A percentile compares a stretch with the other conserved stretches of the same genome.
These are phyloP conservation scores for Taenioides sp. DNA, from an alignment of 2,797 vertebrate genomes.

Conservation along the genomic window DNA sequence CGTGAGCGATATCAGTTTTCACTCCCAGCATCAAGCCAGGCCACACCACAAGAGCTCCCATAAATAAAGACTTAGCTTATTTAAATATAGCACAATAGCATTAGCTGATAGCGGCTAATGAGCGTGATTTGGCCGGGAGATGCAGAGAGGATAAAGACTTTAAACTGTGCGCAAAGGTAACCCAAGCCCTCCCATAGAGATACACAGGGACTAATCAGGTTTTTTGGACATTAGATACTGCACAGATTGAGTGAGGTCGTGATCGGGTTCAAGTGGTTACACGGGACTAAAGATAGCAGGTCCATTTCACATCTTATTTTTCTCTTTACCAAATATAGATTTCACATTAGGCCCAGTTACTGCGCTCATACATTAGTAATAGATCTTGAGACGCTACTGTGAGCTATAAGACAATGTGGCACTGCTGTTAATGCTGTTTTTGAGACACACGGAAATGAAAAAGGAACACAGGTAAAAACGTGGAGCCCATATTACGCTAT, in stretches of 20 bases:
- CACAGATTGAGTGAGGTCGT: conserved; percentile 8
- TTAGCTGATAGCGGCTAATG: conserved; percentile 65
- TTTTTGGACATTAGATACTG: conserved; percentile 61
- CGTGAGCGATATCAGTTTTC: conserved; percentile 49
- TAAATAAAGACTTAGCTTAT: conserved; percentile 32
- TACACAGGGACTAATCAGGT: conserved; percentile 65
- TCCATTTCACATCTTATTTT: background rate
- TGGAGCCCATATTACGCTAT: too few relatives aligned
- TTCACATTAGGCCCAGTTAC: background rate
- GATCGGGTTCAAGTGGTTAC: conserved; percentile 34
- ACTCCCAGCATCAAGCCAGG: conserved; percentile 17
- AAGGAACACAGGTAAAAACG: too few relatives aligned
- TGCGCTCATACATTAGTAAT: background rate
- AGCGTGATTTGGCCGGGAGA: conserved; percentile 42
- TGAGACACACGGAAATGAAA: too few relatives aligned
- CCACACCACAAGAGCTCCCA: conserved; percentile 26
- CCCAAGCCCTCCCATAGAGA: conserved; percentile 59
- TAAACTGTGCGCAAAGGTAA: conserved; percentile 52
- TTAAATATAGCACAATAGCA: conserved; percentile 43
- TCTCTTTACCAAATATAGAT: background rate
- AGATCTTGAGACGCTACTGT: background rate
- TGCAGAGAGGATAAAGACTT: conserved; percentile 39
- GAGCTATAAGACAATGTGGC: too few relatives aligned
- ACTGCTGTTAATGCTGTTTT: too few relatives aligned
- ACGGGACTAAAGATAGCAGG: background rate